These are phyloP conservation scores for Rhizomys pruinosus DNA, from an alignment of 2,113 vertebrate genomes.

Conservation along the genomic window DNA sequence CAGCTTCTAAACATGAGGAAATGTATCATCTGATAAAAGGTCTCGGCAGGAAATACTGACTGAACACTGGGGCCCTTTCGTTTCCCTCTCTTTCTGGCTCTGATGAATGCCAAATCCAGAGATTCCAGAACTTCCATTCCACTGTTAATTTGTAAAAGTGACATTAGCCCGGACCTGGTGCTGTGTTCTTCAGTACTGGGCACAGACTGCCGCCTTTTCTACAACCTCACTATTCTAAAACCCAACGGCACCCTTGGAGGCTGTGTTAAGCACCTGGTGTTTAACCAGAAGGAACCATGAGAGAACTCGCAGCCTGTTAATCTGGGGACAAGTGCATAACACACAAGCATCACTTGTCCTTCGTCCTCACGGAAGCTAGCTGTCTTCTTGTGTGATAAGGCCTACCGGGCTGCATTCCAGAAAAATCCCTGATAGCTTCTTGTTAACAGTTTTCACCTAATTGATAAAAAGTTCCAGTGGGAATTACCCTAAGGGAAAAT, in stretches of 20 bases:
- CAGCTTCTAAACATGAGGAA: constrained; percentile 76
- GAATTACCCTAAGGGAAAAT: constrained; percentile 8
- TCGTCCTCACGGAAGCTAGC: neutral
- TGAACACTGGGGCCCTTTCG: neutral
- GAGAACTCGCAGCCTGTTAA: neutral
- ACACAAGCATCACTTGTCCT: neutral
- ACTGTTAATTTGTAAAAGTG: neutral
- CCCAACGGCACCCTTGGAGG: neutral
- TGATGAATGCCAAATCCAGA: neutral
- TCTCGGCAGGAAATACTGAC: constrained; percentile 20
- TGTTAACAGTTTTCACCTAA: neutral
- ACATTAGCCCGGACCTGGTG: neutral
- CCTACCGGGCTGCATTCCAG: neutral
- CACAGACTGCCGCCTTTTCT: neutral
- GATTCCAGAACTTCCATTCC: too few species aligned
- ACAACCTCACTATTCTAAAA: neutral
- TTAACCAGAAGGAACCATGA: neutral
- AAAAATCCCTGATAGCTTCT: neutral
- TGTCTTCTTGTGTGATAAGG: neutral
- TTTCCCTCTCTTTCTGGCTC: neutral
- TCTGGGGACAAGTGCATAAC: neutral
- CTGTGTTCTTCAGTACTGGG: accelerated
- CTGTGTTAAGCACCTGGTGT: neutral
- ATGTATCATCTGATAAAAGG: constrained; percentile 56
- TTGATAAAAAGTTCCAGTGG: neutral